Percentiles rank a stretch among this genome's conserved stretches.
These are phyloP conservation scores for Arnoldichthys spilopterus DNA, from an alignment of 2,797 vertebrate species.

Conservation along the genomic window DNA sequence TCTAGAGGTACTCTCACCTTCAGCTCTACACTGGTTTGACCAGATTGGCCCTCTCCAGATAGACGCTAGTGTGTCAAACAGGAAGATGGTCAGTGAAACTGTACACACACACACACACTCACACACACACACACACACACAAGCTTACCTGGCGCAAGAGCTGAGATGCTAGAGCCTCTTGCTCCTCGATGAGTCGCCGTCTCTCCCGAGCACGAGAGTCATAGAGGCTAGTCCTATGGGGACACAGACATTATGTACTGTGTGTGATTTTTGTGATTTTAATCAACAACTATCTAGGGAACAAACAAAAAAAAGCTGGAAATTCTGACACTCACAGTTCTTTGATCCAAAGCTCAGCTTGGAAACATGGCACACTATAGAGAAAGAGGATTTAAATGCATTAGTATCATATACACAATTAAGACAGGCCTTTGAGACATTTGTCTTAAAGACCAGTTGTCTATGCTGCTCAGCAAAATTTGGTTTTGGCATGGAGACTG, in stretches of 20 bases:
- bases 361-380: conserved; percentile 86
- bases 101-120: background rate
- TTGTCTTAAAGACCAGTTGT: background rate
- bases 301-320: background rate
- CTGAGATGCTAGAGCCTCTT: conserved; percentile 85
- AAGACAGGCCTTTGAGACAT: background rate
- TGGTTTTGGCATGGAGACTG: background rate
- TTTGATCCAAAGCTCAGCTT: conserved; percentile 96
- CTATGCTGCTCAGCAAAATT: background rate
- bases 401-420: background rate
- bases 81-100: background rate
- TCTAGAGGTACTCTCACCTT: conserved; percentile 92
- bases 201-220: conserved; percentile 92
- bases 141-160: conserved; percentile 86
- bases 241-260: background rate
- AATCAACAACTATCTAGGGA: background rate
- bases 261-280: background rate
- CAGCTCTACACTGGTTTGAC: conserved; percentile 82
- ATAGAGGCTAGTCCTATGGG: conserved; percentile 88
- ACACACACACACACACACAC: no score
- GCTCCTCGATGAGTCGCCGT: conserved; percentile 89
- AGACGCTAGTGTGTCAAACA: conserved; percentile 73
- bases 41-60: conserved; percentile 78
- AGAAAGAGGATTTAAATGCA: background rate
- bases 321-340: conserved; percentile 87